Evolutionary conservation across 2,113 vertebrate genomes (phyloP).

Genomic region (Phaethornis superciliosus): DNA sequence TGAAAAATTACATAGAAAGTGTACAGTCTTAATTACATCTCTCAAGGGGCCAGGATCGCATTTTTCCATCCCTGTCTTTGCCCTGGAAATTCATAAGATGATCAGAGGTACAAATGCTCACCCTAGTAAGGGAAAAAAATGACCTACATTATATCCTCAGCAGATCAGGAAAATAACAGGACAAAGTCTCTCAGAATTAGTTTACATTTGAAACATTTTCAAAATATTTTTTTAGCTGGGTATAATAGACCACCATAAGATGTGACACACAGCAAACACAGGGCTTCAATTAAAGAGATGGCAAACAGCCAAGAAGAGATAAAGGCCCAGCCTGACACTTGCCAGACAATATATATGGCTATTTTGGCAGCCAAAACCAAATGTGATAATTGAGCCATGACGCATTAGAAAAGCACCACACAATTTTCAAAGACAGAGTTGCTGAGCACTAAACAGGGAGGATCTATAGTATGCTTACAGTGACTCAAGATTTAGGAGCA

Average conservation of each 20-base stretch:
- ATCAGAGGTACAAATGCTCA: background rate
- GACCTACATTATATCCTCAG: slow-evolving; percentile 33
- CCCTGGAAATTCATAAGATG: background rate
- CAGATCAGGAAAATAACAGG: slow-evolving; percentile 48
- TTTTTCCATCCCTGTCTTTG: background rate
- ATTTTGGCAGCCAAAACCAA: slow-evolving; percentile 71
- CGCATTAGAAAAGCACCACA: slow-evolving; percentile 68
- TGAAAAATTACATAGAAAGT: slow-evolving; percentile 19
- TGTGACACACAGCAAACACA: slow-evolving; percentile 73
- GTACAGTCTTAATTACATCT: slow-evolving; percentile 42
- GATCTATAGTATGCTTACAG: slow-evolving; percentile 8
- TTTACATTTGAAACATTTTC: slow-evolving; percentile 72
- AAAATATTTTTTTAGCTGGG: slow-evolving; percentile 74
- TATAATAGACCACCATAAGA: slow-evolving; percentile 70
- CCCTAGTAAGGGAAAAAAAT: background rate
- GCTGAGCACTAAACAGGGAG: slow-evolving; percentile 30
- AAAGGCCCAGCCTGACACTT: slow-evolving; percentile 68
- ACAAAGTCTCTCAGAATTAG: slow-evolving; percentile 59
- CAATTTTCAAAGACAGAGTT: slow-evolving; percentile 52
- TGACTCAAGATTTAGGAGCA: background rate
- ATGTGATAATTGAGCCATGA: slow-evolving; percentile 74
- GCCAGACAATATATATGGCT: slow-evolving; percentile 72
- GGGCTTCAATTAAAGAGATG: slow-evolving; percentile 76
- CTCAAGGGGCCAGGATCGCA: background rate
- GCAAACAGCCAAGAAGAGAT: slow-evolving; percentile 72